Evolutionary conservation across 2,113 vertebrate genomes (phyloP), one percentile per base, ranked within the genome.

Genomic region (Zosterops lateralis): DNA sequence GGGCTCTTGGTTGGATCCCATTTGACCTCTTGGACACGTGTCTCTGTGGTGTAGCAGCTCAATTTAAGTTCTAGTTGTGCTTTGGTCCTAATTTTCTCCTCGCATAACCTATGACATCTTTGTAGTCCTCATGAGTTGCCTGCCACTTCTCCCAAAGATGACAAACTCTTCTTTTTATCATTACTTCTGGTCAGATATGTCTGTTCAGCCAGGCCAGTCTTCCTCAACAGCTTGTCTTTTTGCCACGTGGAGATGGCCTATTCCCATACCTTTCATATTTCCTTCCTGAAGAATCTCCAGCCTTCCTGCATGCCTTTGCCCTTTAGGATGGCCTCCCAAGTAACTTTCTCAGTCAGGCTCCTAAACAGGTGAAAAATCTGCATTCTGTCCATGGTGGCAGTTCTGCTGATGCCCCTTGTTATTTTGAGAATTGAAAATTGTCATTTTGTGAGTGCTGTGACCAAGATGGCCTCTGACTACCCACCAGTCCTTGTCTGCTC

Each of bases 1-100:
- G 31, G 25, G 20, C 24, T 14, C 31, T 65, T 38, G 24, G 7
- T 5, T 81, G 64, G 17, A 61, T 72, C 34, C 6, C 20, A 4
- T 80, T 50, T 47, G 29, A 22, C 4, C 24, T 14, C 31, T 8
- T 0, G 1, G 51, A 44, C 24, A 9, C 0, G 0, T 40, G 14
- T 74, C 12, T 21, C 2, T 40, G 31, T 48, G n/a, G 68, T 47
- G 4, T 36, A 64, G 56, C 48, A 75, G n/a, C 42, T 89, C 51
- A 38, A 7, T 65, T 57, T 28, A 73, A 45, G 12, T 88, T 73
- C 12, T 38, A 14, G n/a, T n/a, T 66, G 26, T 65, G 12, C 36
- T 65, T 73, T 38, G 60, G 22, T 73, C 60, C 18, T 44, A 4
- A 32, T 73, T 80, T 88, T 80, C 28, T 73, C 18, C 14, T 31